These are phyloP conservation scores for Agapornis roseicollis DNA, from an alignment of 2,113 vertebrate species.

Conservation along the genomic window DNA sequence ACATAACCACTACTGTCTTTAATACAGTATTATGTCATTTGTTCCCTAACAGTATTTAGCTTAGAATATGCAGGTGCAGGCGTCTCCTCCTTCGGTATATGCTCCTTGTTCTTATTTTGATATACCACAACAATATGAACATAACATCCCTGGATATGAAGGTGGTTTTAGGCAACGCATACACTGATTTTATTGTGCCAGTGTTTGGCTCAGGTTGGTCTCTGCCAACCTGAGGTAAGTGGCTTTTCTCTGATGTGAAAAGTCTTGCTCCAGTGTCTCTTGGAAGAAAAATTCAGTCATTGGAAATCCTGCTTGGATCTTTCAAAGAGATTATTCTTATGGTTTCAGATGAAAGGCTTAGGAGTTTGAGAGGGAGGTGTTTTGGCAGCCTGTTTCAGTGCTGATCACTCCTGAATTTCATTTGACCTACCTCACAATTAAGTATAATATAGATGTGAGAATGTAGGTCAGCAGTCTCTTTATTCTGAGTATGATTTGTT, in stretches of 20 bases:
- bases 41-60: not conserved
- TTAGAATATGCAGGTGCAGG: not conserved
- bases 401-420: not conserved
- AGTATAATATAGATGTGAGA: not conserved
- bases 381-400: not conserved
- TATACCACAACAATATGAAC: not conserved
- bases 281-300: not conserved
- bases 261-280: not conserved
- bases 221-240: not conserved
- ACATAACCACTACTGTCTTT: not conserved
- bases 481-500: slow-evolving; percentile 38
- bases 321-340: not conserved
- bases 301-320: not conserved
- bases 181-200: not conserved
- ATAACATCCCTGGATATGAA: not conserved
- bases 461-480: slow-evolving; percentile 31
- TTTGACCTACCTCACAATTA: not conserved
- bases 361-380: not conserved
- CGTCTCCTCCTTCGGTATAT: not conserved
- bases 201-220: not conserved
- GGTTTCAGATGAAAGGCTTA: not conserved
- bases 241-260: not conserved
- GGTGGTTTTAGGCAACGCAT: not conserved
- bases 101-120: not conserved
- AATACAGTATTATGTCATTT: not conserved